These are phyloP conservation scores for Brachyhypopomus occidentalis DNA, from an alignment of 2,113 vertebrate genomes.

Conservation along the genomic window DNA sequence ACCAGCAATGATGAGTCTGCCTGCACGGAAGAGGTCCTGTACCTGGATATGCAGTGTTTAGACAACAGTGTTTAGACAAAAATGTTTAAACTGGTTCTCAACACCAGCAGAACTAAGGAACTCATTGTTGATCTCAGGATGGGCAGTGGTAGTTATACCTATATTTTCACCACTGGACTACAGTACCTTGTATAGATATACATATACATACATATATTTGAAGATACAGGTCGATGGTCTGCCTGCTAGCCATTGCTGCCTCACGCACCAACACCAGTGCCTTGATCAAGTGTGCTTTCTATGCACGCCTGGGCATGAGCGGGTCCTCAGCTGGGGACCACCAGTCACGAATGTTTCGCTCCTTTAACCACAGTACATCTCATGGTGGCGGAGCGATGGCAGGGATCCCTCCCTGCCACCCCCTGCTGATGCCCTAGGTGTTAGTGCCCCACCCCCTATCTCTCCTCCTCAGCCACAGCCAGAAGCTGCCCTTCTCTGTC, in stretches of 20 bases:
- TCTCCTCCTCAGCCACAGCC: neutral
- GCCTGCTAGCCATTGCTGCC: neutral
- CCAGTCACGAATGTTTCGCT: neutral
- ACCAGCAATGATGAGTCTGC: too few species aligned
- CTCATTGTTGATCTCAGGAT: too few species aligned
- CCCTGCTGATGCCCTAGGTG: constrained; percentile 14
- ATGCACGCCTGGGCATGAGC: neutral
- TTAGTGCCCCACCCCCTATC: neutral
- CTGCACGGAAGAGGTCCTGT: too few species aligned
- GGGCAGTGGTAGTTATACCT: too few species aligned
- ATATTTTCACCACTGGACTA: too few species aligned
- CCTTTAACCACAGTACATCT: constrained; percentile 9
- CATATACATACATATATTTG: too few species aligned
- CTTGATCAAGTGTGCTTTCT: neutral
- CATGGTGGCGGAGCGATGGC: constrained; percentile 15
- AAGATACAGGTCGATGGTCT: neutral
- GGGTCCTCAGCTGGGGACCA: constrained; percentile 17
- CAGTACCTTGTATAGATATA: too few species aligned
- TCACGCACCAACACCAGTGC: neutral
- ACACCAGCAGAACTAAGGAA: too few species aligned
- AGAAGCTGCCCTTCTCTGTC: neutral
- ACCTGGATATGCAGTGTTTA: too few species aligned
- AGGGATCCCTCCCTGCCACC: constrained; percentile 7
- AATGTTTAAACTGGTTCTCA: too few species aligned
- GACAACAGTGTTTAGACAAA: too few species aligned